Conservation (phyloP, 1,140 invertebrate genomes). For the Drosophila virilis region DNA sequence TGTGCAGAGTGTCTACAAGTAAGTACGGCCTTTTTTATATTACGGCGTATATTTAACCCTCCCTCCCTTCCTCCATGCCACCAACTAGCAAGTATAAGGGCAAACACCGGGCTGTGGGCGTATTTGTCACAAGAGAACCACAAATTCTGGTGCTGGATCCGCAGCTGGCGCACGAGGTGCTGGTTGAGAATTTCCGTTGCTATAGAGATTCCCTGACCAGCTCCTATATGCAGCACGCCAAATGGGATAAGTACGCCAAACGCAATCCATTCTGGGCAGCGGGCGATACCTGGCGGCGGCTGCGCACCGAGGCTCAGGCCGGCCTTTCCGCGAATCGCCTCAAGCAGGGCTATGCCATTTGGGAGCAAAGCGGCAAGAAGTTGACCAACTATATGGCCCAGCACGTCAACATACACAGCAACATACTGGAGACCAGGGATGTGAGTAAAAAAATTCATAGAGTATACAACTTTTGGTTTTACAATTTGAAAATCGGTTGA, state of each 20-base stretch:
- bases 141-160: slow-evolving; percentile 85
- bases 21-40: slow-evolving; percentile 1
- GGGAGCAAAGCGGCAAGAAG: slow-evolving; percentile 66
- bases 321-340: slow-evolving; percentile 84
- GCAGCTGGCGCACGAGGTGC: slow-evolving; percentile 85
- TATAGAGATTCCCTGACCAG: slow-evolving; percentile 79
- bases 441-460: slow-evolving; percentile 40
- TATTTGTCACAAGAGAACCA: slow-evolving; percentile 84
- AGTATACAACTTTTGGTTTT: no score
- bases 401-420: slow-evolving; percentile 12
- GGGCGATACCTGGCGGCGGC: slow-evolving; percentile 85
- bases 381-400: slow-evolving; percentile 45
- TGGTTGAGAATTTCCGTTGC: slow-evolving; percentile 85
- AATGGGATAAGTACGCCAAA: slow-evolving; percentile 83
- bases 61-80: no score
- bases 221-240: slow-evolving; percentile 58
- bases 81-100: slow-evolving; percentile 53
- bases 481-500: no score
- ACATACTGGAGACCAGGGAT: slow-evolving; percentile 67
- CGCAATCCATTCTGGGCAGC: slow-evolving; percentile 84
- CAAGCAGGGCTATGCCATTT: slow-evolving; percentile 63
- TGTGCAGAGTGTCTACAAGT: slow-evolving; percentile 70
- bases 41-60: no score
- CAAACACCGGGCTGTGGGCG: slow-evolving; percentile 77
- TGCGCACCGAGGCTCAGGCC: slow-evolving; percentile 85